Conservation (phyloP, 2,888 invertebrate species). For the Octonoba sinensis region DNA sequence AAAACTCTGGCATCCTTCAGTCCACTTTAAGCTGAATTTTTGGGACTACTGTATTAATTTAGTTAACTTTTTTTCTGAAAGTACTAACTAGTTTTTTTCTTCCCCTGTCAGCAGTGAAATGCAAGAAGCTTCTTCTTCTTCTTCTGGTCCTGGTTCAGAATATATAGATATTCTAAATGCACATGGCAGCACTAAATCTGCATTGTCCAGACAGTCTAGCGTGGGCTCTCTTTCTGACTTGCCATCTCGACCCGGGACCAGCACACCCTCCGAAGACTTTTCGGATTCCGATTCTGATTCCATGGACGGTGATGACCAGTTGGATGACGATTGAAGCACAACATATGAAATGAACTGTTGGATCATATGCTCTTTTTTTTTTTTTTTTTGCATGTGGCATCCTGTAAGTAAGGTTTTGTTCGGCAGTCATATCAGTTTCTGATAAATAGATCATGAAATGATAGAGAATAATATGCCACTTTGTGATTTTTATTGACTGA, state of each 20-base stretch:
- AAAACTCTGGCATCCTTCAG: no score
- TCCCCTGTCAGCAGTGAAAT: conserved; percentile 29
- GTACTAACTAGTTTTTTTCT: no score
- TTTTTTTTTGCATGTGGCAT: conserved; percentile 28
- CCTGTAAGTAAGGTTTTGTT: conserved; percentile 39
- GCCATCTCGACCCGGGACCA: conserved; percentile 60
- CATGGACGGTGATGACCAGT: conserved; percentile 41
- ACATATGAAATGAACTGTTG: background rate
- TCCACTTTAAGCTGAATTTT: no score
- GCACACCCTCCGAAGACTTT: conserved; percentile 63
- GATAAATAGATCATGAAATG: conserved; percentile 17
- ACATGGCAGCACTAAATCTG: conserved; percentile 36
- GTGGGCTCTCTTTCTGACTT: conserved; percentile 61
- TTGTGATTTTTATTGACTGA: conserved; percentile 34
- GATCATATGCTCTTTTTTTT: background rate
- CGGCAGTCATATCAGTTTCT: conserved; percentile 50
- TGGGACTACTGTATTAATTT: no score
- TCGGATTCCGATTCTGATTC: conserved; percentile 61
- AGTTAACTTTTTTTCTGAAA: no score
- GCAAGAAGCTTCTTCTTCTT: conserved; percentile 56
- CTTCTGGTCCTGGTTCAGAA: conserved; percentile 45
- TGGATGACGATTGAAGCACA: background rate
- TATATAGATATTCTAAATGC: conserved; percentile 54
- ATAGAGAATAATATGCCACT: conserved; percentile 30
- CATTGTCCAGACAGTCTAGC: conserved; percentile 61